Conservation (phyloP, 30 jellyfish, hydroid and myxozoan genomes). For the Pseudorhiza aurosa region DNA sequence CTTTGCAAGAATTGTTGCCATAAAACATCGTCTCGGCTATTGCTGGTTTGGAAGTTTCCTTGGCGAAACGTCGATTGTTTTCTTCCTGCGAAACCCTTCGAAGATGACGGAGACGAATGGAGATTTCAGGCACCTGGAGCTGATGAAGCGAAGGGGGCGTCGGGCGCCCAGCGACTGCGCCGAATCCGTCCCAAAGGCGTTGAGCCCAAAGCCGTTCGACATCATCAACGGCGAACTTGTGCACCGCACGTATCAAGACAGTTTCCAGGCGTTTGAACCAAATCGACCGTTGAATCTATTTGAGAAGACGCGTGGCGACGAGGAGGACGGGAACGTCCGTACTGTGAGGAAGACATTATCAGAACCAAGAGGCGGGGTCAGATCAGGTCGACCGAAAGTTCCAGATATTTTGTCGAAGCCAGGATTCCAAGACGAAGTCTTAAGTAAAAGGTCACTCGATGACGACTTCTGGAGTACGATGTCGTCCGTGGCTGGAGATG, state of each 20-base stretch:
- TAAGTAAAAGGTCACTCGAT: constrained; percentile 29
- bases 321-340: constrained; percentile 4
- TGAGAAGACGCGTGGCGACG: constrained; percentile 10
- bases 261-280: constrained; percentile 54
- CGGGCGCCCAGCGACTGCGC: constrained; percentile 53
- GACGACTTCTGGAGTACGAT: constrained; percentile 56
- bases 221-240: constrained; percentile 48
- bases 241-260: constrained; percentile 3
- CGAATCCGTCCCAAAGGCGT: constrained; percentile 40
- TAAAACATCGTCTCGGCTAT: not conserved
- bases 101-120: constrained; percentile 47
- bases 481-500: constrained; percentile 49
- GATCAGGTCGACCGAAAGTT: constrained; percentile 53
- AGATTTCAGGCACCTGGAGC: constrained; percentile 57
- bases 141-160: constrained; percentile 58
- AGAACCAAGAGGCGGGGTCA: constrained; percentile 23
- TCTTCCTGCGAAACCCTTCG: no score
- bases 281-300: constrained; percentile 42
- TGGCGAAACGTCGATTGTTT: not conserved
- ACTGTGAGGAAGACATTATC: constrained; percentile 39
- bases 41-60: not conserved
- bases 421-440: constrained; percentile 32
- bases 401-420: constrained; percentile 63
- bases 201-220: constrained; percentile 22
- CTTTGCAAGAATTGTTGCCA: not conserved